Percentiles rank a stretch among this genome's conserved stretches.
phyloP scores from a whole-genome alignment of 2,888 invertebrate species.

The Drosophila limbata region DNA sequence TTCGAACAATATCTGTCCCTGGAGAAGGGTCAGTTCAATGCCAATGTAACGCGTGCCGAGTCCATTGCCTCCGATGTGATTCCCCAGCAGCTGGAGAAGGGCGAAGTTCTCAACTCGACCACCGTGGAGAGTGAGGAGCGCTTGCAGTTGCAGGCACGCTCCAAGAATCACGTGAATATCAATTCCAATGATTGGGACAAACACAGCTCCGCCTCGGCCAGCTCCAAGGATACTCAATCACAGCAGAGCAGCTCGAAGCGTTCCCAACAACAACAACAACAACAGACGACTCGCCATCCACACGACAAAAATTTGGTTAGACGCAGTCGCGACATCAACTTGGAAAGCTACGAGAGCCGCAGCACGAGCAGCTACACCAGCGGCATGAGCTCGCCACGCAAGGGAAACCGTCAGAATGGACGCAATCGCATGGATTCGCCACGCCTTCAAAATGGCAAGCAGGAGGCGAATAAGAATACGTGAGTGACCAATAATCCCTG shows the following conservation, averaged over 20 bases:
- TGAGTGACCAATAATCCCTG: slow-evolving; percentile 38
- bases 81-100: slow-evolving; percentile 43
- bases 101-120: slow-evolving; percentile 73
- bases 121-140: slow-evolving; percentile 75
- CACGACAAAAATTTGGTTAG: slow-evolving; percentile 26
- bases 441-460: slow-evolving; percentile 76
- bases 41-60: slow-evolving; percentile 47
- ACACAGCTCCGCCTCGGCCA: slow-evolving; percentile 78
- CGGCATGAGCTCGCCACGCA: slow-evolving; percentile 69
- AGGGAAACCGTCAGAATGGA: slow-evolving; percentile 71
- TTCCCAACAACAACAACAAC: slow-evolving; percentile 39
- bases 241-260: slow-evolving; percentile 58
- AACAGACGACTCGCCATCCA: slow-evolving; percentile 20
- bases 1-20: slow-evolving; percentile 84
- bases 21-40: slow-evolving; percentile 83
- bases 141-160: slow-evolving; percentile 32
- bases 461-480: slow-evolving; percentile 72
- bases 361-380: slow-evolving; percentile 74
- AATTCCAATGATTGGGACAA: slow-evolving; percentile 82
- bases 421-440: slow-evolving; percentile 72
- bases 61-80: slow-evolving; percentile 46
- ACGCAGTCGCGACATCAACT: slow-evolving; percentile 35
- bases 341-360: slow-evolving; percentile 65
- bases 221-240: slow-evolving; percentile 75
- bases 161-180: slow-evolving; percentile 17